Conservation (phyloP, 2,888 invertebrate genomes). For the Synergus gifuensis region DNA sequence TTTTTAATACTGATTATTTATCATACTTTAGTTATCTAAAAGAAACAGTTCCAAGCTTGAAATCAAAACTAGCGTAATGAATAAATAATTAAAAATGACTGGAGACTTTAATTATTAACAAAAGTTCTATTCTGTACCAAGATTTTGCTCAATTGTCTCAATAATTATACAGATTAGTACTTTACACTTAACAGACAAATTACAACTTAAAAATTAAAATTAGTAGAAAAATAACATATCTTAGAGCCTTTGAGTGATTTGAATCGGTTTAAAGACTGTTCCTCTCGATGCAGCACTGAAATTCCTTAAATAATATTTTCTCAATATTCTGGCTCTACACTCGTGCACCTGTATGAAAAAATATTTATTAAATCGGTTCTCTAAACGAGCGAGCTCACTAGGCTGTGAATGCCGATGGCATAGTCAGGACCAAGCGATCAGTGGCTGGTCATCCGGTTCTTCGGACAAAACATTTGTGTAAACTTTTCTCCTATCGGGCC, state of each 20-base stretch:
- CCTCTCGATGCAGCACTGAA: constrained; percentile 13
- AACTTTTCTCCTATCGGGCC: constrained; percentile 42
- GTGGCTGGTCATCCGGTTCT: constrained; percentile 37
- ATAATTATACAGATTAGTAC: constrained; percentile 27
- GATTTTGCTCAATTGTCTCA: constrained; percentile 33
- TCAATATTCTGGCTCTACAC: constrained; percentile 44
- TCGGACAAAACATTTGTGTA: constrained; percentile 41
- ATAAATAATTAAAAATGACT: not conserved
- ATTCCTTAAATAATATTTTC: constrained; percentile 33
- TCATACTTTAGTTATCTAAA: not conserved
- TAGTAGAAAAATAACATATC: constrained; percentile 33
- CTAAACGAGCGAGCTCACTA: constrained; percentile 56
- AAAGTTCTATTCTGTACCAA: constrained; percentile 1
- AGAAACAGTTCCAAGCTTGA: not conserved
- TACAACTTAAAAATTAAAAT: not conserved
- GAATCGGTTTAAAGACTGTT: constrained; percentile 31
- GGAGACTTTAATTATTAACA: not conserved
- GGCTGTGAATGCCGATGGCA: constrained; percentile 55
- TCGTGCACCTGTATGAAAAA: constrained; percentile 45
- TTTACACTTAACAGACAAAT: constrained; percentile 13
- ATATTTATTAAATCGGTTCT: constrained; percentile 50
- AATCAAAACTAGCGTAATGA: not conserved
- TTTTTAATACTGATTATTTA: not conserved
- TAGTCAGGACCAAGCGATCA: constrained; percentile 37
- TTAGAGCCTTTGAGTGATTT: constrained; percentile 5